These are phyloP conservation scores for Gymnothorax javanicus DNA, from an alignment of 2,797 vertebrate species.

Conservation along the genomic window DNA sequence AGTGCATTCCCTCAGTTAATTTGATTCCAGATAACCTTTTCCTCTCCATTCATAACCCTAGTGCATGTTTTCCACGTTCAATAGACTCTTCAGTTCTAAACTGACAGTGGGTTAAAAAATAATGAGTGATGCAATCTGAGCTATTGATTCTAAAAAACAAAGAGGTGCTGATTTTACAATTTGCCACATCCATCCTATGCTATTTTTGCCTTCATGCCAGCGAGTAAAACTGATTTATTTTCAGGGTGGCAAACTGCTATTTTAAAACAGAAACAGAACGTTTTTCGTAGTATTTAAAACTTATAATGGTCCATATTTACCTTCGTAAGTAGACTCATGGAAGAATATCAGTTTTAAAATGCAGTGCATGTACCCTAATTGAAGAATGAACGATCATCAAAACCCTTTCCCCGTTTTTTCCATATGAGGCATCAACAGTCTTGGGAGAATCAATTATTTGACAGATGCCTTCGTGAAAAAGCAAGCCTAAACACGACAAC, in stretches of 20 bases:
- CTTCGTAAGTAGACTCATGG: background rate
- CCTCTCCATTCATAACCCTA: background rate
- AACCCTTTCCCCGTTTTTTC: background rate
- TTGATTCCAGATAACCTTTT: background rate
- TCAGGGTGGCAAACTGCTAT: background rate
- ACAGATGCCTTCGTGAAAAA: constrained; percentile 58
- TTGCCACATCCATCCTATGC: background rate
- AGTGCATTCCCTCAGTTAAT: background rate
- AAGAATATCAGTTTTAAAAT: background rate
- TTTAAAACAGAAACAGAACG: no score
- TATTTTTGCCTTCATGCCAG: background rate
- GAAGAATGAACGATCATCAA: background rate
- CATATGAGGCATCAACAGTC: constrained; percentile 17
- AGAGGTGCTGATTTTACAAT: background rate
- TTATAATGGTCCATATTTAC: background rate
- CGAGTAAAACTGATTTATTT: background rate
- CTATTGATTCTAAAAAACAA: background rate
- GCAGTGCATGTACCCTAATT: background rate
- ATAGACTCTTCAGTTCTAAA: background rate
- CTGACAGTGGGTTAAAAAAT: background rate
- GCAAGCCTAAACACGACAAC: constrained; percentile 50
- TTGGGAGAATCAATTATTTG: constrained; percentile 55
- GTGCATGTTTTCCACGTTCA: background rate
- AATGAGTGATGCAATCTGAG: background rate
- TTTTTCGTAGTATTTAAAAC: no score